A percentile compares a stretch with the other conserved stretches of the same genome.
phyloP scores from a whole-genome alignment of 2,797 vertebrate genomes.

The Furcifer pardalis region DNA sequence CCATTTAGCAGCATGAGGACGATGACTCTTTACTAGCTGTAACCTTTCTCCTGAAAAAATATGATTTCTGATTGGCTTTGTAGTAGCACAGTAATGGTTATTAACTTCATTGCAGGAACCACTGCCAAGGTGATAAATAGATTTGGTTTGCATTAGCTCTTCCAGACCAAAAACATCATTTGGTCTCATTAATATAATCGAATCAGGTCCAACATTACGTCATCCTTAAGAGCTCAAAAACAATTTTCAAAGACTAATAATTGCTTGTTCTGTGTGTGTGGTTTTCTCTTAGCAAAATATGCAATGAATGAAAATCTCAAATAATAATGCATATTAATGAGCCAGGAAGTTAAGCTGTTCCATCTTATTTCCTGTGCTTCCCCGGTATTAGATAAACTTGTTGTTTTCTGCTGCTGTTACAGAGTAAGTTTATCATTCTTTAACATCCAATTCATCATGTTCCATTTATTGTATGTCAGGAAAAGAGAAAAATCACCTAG shows the following conservation, averaged over 20 bases:
- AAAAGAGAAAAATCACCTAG: not conserved
- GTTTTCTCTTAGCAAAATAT: not conserved
- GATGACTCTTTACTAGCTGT: slow-evolving; percentile 62
- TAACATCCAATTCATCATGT: slow-evolving; percentile 34
- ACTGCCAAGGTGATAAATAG: slow-evolving; percentile 69
- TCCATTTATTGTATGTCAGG: slow-evolving; percentile 15
- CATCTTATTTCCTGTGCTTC: slow-evolving; percentile 17
- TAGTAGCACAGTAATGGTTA: slow-evolving; percentile 61
- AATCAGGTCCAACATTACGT: slow-evolving; percentile 58
- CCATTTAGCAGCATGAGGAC: slow-evolving; percentile 62
- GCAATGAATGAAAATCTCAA: slow-evolving; percentile 14
- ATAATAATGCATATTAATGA: not conserved
- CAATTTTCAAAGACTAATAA: slow-evolving; percentile 27
- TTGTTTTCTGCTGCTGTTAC: not conserved
- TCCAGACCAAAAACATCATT: slow-evolving; percentile 61
- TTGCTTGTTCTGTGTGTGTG: slow-evolving; percentile 22
- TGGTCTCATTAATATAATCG: slow-evolving; percentile 62
- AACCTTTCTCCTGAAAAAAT: slow-evolving; percentile 59
- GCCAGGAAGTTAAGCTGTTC: not conserved
- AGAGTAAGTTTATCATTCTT: slow-evolving; percentile 8
- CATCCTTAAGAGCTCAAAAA: slow-evolving; percentile 35
- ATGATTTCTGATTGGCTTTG: slow-evolving; percentile 54
- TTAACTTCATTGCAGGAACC: slow-evolving; percentile 60
- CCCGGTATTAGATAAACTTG: slow-evolving; percentile 34
- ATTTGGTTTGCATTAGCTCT: slow-evolving; percentile 67